Percentiles rank a stretch among this genome's conserved stretches.
phyloP scores from a whole-genome alignment of 92 coral and sea anemone genomes.

The Porites cylindrica region DNA sequence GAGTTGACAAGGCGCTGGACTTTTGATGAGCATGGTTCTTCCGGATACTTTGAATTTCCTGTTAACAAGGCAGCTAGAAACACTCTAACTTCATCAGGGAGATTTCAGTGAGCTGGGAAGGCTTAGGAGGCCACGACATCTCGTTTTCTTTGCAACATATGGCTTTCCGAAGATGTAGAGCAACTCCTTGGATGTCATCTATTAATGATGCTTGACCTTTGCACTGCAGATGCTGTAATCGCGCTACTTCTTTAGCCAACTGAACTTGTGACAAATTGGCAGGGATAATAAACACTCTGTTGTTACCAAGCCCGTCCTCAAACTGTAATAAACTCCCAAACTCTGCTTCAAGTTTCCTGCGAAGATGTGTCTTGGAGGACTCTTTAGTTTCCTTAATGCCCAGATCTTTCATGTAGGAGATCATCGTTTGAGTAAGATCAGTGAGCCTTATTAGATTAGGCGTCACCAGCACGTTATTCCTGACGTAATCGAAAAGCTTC shows the following conservation, averaged over 20 bases:
- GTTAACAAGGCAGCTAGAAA: not conserved
- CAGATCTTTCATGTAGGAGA: too few relatives aligned
- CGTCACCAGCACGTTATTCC: too few relatives aligned
- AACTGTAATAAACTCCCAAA: slow-evolving; percentile 16
- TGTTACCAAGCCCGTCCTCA: slow-evolving; percentile 64
- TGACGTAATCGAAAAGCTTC: too few relatives aligned
- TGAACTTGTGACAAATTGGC: slow-evolving; percentile 36
- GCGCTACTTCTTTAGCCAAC: slow-evolving; percentile 43
- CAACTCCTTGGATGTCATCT: slow-evolving; percentile 33
- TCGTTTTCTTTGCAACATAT: slow-evolving; percentile 4
- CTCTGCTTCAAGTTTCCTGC: too few relatives aligned
- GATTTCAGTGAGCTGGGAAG: not conserved
- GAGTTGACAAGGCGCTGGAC: too few relatives aligned
- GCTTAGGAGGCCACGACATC: slow-evolving; percentile 8
- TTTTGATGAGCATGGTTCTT: not conserved
- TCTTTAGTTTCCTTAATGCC: too few relatives aligned
- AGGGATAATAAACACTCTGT: slow-evolving; percentile 57
- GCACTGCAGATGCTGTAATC: not conserved
- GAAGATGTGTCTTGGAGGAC: too few relatives aligned
- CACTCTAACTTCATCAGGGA: not conserved
- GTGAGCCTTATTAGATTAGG: too few relatives aligned
- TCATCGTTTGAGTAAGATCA: too few relatives aligned
- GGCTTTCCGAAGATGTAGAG: slow-evolving; percentile 45
- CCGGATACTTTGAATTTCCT: slow-evolving; percentile 15
- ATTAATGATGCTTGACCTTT: not conserved